A percentile compares a stretch with the other conserved stretches of the same genome.
These are phyloP conservation scores for Patella depressa DNA, from an alignment of 2,888 invertebrate species.

Conservation along the genomic window DNA sequence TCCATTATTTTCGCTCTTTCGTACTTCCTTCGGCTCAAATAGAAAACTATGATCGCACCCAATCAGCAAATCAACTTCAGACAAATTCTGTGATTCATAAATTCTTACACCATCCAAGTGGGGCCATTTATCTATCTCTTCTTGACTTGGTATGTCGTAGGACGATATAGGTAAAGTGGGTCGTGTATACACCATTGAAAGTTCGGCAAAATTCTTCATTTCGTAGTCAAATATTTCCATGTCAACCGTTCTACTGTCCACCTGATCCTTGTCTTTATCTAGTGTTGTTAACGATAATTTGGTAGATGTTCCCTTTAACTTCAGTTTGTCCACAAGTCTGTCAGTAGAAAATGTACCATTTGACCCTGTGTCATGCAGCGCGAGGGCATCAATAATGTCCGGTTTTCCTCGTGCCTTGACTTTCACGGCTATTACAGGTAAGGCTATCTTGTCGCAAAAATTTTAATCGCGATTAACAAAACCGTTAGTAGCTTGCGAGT, in stretches of 20 bases:
- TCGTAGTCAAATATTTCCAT: not conserved
- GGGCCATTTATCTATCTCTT: constrained; percentile 3
- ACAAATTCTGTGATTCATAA: not conserved
- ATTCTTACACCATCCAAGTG: not conserved
- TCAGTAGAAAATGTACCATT: constrained; percentile 5
- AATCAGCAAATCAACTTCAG: not conserved
- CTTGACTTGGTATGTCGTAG: not conserved
- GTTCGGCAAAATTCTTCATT: not conserved
- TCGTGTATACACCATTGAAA: not conserved
- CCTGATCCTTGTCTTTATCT: not conserved
- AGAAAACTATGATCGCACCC: not conserved
- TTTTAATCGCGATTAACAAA: not conserved
- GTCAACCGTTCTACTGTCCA: not conserved
- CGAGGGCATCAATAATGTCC: no score
- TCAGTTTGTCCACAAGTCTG: not conserved
- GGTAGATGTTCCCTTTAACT: not conserved
- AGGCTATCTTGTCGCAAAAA: not conserved
- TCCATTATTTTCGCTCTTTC: not conserved
- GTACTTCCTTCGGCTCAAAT: not conserved
- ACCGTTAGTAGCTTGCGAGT: not conserved
- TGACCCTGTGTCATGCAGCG: no score
- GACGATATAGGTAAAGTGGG: not conserved
- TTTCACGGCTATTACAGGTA: not conserved
- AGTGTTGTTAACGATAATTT: not conserved
- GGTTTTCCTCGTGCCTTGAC: no score